Base-by-base conservation (phyloP, 2,113 vertebrate genomes). In the Pelecanus crispus region DNA sequence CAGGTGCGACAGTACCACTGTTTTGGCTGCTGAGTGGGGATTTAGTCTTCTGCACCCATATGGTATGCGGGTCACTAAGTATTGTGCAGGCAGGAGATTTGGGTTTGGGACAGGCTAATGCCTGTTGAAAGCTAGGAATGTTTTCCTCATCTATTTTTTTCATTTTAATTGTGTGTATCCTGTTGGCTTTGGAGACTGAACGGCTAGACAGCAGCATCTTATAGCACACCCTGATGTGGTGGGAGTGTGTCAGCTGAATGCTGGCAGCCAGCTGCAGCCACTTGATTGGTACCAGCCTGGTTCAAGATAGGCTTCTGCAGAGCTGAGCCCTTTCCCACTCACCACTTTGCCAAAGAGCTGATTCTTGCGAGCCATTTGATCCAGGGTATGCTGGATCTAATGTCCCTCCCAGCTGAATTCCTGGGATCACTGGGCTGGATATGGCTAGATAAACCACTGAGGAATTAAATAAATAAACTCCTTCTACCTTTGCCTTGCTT, bases 401-500 rank as follows among this genome's bases (percentile, higher is more conserved):
- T 52, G 38, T 62, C 26, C 7, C 14, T 87, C 45, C 17, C 10
- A 62, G 80, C 29, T 63, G 56, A 78, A 84, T 81, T 95, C 50
- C 44, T 62, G 56, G 52, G 67, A 20, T 63, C 42, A 10, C 40
- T 78, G 72, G 49, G 29, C 45, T 86, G 74, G 56, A 63, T 63
- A 8, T 49, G 44, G 21, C 40, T 87, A 24, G 56, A 78, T 32
- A 67, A 89, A 81, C 7, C 66, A 4, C 19, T 42, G 38, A 10
- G 52, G 70, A 73, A 62, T 49, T 42, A 59, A 93, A 45, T 79
- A 72, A 91, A 89, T 50, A 59, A 88, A 44, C 10, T 45, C 31
- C 47, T 87, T 42, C 36, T 91, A 24, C 81, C 58, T 95, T 92
- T 97, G 86, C 70, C 81, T 93, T 40, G 50, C 38, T 97, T 89